Conservation (phyloP, 2,113 vertebrate genomes). For the Macroglossus sobrinus region DNA sequence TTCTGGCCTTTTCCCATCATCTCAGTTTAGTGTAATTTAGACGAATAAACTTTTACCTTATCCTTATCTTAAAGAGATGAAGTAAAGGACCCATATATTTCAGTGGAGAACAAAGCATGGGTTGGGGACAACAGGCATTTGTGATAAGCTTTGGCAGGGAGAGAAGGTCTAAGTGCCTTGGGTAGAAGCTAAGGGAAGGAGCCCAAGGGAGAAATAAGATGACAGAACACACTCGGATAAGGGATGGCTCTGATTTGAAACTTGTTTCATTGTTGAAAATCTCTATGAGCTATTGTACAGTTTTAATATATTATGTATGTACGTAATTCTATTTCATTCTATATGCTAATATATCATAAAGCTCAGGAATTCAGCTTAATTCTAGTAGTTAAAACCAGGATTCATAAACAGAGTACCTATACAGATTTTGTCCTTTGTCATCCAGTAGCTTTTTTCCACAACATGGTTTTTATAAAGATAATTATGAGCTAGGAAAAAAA, state of each 20-base stretch:
- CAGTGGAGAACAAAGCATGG: neutral
- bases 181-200: neutral
- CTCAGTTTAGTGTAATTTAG: neutral
- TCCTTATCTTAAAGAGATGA: neutral
- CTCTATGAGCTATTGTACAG: neutral
- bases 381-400: neutral
- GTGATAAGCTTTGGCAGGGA: neutral
- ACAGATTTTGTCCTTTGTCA: neutral
- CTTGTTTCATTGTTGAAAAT: neutral
- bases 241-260: neutral
- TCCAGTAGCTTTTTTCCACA: neutral
- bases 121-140: neutral
- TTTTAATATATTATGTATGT: neutral
- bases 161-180: neutral
- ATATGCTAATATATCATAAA: neutral
- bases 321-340: neutral
- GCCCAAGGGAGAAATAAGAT: neutral
- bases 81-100: neutral
- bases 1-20: neutral
- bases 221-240: neutral
- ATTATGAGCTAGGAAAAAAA: neutral
- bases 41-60: neutral
- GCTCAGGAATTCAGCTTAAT: neutral
- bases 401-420: neutral
- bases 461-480: neutral